Evolutionary conservation across 2,113 vertebrate genomes (phyloP), one percentile per base, ranked within the genome.

Genomic region (Phalacrocorax carbo): DNA sequence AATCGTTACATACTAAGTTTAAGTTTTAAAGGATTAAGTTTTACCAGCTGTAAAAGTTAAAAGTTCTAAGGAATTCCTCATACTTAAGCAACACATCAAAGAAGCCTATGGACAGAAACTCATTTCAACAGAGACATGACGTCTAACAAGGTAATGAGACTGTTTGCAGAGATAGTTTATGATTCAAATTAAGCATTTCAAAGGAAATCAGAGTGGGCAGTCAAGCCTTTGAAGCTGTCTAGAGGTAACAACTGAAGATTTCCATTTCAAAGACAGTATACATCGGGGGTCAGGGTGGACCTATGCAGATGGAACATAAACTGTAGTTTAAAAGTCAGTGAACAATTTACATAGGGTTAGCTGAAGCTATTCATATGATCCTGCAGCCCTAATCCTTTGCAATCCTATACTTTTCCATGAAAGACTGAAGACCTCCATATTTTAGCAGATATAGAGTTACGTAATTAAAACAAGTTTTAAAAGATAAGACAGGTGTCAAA

Each of bases 141-240:
- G 2, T 70, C 79, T 85, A 86, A 87, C 34, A 49, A 88, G 82
- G 91, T 62, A 69, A 91, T 55, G 70, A 92, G 61, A 69, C 48
- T 69, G 57, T 90, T 96, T 84, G 29, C 34, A 91, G 49, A 79
- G 78, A 71, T 72, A 57, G 71, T 76, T 96, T 95, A 82, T 70
- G 52, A 91, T 95, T 92, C 78, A 95, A 94, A 88, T 95, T 90
- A 96, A 97, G 38, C 38, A 93, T 95, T 97, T 90, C 75, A 86
- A 95, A 90, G 68, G 77, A 96, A 93, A 93, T 83, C 62, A 62
- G 25, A 86, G 16, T 69, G 44, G 71, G 32, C 76, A 94, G 82
- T 79, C 68, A 88, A 88, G 38, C 27, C 38, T 95, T 96, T 77
- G 70, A 86, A 94, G 49, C 55, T 92, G 22, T 46, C 58, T 89